Percentiles rank a stretch among this genome's conserved stretches.
phyloP scores from a whole-genome alignment of 1,140 invertebrate species.

The Temnothorax longispinosus region DNA sequence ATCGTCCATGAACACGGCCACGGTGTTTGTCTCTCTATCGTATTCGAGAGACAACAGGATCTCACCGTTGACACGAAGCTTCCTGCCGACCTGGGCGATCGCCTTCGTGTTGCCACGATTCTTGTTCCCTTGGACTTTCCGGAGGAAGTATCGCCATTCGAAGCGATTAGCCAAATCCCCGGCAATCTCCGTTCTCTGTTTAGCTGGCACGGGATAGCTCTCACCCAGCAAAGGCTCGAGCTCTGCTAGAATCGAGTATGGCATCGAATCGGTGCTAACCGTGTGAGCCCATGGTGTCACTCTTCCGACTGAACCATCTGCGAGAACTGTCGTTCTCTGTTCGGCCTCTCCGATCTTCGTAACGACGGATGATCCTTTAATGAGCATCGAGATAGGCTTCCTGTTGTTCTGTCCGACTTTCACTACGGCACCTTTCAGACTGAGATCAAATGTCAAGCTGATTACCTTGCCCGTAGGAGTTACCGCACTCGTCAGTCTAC shows the following conservation, averaged over 20 bases:
- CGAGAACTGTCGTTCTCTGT: conserved; percentile 91
- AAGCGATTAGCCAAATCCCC: conserved; percentile 96
- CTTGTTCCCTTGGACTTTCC: conserved; percentile 88
- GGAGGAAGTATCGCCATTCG: conserved; percentile 96
- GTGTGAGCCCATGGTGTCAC: conserved; percentile 93
- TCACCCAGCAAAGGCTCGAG: conserved; percentile 94
- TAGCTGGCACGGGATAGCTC: conserved; percentile 95
- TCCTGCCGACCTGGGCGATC: conserved; percentile 93
- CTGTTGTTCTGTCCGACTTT: conserved; percentile 93
- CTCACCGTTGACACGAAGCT: conserved; percentile 95
- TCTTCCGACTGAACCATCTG: conserved; percentile 92
- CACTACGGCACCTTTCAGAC: conserved; percentile 94
- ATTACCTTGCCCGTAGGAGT: conserved; percentile 97
- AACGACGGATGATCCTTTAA: conserved; percentile 94
- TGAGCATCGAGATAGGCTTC: conserved; percentile 93
- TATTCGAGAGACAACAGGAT: conserved; percentile 97
- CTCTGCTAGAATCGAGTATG: conserved; percentile 93
- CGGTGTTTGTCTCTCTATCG: conserved; percentile 94
- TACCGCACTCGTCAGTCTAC: conserved; percentile 94
- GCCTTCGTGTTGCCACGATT: conserved; percentile 89
- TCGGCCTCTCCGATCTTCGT: conserved; percentile 93
- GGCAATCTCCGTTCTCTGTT: conserved; percentile 95
- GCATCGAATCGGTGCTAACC: conserved; percentile 94
- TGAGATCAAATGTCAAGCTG: conserved; percentile 94
- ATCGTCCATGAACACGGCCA: conserved; percentile 96